These are phyloP conservation scores for rabbit (Oryctolagus cuniculus) DNA, from an alignment of 2,113 vertebrate species.

Conservation along the genomic window mOryCun1.1 NC_091435.1:813001-813500, in stretches of 20 bases:
- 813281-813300: not conserved
- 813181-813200: not conserved
- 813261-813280: not conserved
- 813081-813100: not conserved
- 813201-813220: accelerated
- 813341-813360: not conserved
- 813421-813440: too few species aligned
- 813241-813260: accelerated
- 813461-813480: too few species aligned
- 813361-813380: too few species aligned
- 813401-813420: too few species aligned
- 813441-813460: too few species aligned
- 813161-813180: too few species aligned
- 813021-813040: not conserved
- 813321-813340: not conserved
- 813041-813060: not conserved
- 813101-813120: accelerated
- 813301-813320: not conserved
- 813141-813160: not conserved
- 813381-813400: too few species aligned
- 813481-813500: not conserved
- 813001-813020: not conserved
- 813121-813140: accelerated
- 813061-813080: not conserved
- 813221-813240: too few species aligned